Evolutionary conservation across 2,888 invertebrate species (phyloP).

Genomic region (Athetis lepigone): DNA sequence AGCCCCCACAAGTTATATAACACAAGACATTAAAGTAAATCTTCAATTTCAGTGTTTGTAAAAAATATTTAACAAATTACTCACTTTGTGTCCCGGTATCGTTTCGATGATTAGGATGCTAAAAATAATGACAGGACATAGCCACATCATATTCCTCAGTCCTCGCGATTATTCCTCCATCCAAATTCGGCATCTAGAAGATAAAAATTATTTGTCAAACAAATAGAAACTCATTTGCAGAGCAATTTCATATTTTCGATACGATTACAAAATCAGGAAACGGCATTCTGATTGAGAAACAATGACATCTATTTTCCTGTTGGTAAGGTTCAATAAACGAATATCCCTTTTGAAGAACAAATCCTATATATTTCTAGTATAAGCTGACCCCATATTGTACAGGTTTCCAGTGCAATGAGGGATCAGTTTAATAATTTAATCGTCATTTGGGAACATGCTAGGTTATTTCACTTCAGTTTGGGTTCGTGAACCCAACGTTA

Average conservation of each 20-base stretch:
- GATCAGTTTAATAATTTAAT: no score
- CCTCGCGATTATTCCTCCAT: constrained; percentile 65
- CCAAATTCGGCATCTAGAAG: constrained; percentile 79
- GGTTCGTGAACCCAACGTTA: neutral
- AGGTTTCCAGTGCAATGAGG: neutral
- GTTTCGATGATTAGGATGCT: constrained; percentile 75
- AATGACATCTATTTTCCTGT: constrained; percentile 37
- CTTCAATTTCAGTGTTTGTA: no score
- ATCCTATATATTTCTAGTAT: constrained; percentile 18
- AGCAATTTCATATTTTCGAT: neutral
- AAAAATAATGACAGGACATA: constrained; percentile 74
- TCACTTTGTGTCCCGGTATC: constrained; percentile 74
- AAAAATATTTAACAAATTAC: constrained; percentile 57
- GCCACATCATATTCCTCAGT: constrained; percentile 82
- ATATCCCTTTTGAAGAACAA: constrained; percentile 15
- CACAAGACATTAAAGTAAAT: no score
- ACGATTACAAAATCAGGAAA: constrained; percentile 1
- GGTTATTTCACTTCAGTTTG: neutral
- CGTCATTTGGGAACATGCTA: no score
- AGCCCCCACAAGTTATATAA: no score
- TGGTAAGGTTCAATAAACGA: constrained; percentile 13
- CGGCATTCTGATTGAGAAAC: constrained; percentile 20
- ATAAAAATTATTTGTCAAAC: constrained; percentile 1
- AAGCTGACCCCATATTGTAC: neutral
- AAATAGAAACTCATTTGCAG: neutral